Conservation (phyloP, 2,113 vertebrate species). For the Cyrtonyx montezumae region DNA sequence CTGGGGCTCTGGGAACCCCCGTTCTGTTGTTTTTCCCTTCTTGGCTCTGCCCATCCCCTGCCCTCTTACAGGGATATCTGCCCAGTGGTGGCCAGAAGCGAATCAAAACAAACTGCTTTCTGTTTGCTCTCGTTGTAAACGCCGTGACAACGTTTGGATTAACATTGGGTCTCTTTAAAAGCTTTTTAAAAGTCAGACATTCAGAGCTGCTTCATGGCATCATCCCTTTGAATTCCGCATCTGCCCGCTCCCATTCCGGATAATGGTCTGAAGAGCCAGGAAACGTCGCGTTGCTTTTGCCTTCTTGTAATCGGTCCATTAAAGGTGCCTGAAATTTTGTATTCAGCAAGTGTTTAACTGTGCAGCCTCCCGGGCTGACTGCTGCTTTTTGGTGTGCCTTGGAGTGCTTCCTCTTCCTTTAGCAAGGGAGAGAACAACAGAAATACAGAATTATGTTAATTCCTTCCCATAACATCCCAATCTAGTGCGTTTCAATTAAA, state of each 20-base stretch:
- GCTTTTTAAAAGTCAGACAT: slow-evolving; percentile 41
- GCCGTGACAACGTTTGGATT: slow-evolving; percentile 30
- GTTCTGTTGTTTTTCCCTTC: background rate
- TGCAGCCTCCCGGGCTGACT: slow-evolving; percentile 5
- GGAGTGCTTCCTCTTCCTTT: slow-evolving; percentile 27
- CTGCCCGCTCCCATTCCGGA: slow-evolving; percentile 17
- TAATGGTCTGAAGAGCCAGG: slow-evolving; percentile 24
- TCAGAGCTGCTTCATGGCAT: slow-evolving; percentile 39
- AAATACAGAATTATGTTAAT: slow-evolving; percentile 24
- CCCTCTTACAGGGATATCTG: background rate
- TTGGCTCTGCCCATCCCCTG: background rate
- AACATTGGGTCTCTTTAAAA: slow-evolving; percentile 41
- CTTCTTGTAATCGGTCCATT: background rate
- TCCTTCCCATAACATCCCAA: background rate
- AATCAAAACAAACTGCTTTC: slow-evolving; percentile 34
- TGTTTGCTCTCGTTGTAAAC: slow-evolving; percentile 21
- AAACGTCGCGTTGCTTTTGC: background rate
- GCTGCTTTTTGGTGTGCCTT: background rate
- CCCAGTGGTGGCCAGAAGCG: background rate
- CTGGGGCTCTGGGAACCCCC: background rate
- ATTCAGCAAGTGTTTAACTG: background rate
- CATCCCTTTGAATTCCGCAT: slow-evolving; percentile 38
- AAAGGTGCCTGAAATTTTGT: background rate
- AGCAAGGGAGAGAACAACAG: background rate
- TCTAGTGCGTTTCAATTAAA: slow-evolving; percentile 21